Conservation (phyloP, 2,797 vertebrate species). For the Siniperca obscura region DNA sequence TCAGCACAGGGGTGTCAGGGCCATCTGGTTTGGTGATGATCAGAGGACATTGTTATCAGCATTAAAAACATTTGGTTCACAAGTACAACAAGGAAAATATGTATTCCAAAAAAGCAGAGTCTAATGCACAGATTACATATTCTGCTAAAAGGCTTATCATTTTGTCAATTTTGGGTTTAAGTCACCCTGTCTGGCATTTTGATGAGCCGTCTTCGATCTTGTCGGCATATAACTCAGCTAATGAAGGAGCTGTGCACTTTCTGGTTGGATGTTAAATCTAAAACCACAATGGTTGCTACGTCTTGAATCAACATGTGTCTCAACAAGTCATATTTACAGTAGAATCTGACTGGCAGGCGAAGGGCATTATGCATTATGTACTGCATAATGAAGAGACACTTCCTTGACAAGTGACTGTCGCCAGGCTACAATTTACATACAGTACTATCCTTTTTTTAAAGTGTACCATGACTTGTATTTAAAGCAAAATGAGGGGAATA, state of each 20-base stretch:
- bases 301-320: slow-evolving; percentile 23
- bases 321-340: slow-evolving; percentile 1
- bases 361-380: slow-evolving; percentile 3
- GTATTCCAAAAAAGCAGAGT: not conserved
- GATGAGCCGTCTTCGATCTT: slow-evolving; percentile 26
- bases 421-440: slow-evolving; percentile 1
- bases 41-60: slow-evolving; percentile 36
- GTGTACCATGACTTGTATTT: not conserved
- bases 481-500: not conserved
- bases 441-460: not conserved
- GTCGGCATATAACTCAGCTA: slow-evolving; percentile 8
- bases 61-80: slow-evolving; percentile 22
- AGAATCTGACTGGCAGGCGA: not conserved
- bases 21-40: slow-evolving; percentile 77
- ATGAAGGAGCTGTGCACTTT: slow-evolving; percentile 17
- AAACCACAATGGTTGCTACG: slow-evolving; percentile 6
- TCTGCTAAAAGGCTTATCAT: slow-evolving; percentile 15
- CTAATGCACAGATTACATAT: slow-evolving; percentile 18
- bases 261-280: slow-evolving; percentile 5
- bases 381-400: slow-evolving; percentile 8
- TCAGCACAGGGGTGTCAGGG: slow-evolving; percentile 82
- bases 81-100: not conserved
- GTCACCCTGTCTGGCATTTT: slow-evolving; percentile 13
- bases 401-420: not conserved
- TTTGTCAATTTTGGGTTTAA: slow-evolving; percentile 29